These are phyloP conservation scores for Macroglossus sobrinus DNA, from an alignment of 2,113 vertebrate genomes.

Conservation along the genomic window DNA sequence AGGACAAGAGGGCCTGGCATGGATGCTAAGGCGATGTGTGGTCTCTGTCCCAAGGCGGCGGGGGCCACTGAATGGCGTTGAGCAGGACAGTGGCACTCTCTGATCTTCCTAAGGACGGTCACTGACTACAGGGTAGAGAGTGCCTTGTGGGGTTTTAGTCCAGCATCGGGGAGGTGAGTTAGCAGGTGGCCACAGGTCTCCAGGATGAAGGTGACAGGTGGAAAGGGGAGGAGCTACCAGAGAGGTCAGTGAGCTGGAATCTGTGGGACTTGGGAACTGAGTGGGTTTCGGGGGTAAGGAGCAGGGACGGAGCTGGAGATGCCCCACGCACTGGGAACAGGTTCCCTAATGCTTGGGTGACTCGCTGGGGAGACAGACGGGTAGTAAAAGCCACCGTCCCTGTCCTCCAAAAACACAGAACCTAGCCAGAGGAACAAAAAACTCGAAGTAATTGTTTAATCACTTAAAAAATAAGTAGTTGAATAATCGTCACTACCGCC, in stretches of 20 bases:
- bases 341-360: not conserved
- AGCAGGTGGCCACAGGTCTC: not conserved
- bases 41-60: not conserved
- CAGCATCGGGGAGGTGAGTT: not conserved
- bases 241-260: not conserved
- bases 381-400: not conserved
- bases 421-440: not conserved
- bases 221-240: not conserved
- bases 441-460: not conserved
- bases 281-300: rapidly evolving
- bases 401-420: not conserved
- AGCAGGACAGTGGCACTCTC: not conserved
- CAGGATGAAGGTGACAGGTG: not conserved
- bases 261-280: not conserved
- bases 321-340: not conserved
- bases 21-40: not conserved
- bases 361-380: not conserved
- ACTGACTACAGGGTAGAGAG: not conserved
- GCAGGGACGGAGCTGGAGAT: not conserved
- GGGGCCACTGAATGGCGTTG: not conserved
- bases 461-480: not conserved
- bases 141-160: not conserved
- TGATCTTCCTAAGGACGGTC: not conserved
- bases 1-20: not conserved
- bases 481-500: not conserved